Evolutionary conservation across 2,113 vertebrate genomes (phyloP), one percentile per base, ranked within the genome.

Genomic region (Nibea albiflora): DNA sequence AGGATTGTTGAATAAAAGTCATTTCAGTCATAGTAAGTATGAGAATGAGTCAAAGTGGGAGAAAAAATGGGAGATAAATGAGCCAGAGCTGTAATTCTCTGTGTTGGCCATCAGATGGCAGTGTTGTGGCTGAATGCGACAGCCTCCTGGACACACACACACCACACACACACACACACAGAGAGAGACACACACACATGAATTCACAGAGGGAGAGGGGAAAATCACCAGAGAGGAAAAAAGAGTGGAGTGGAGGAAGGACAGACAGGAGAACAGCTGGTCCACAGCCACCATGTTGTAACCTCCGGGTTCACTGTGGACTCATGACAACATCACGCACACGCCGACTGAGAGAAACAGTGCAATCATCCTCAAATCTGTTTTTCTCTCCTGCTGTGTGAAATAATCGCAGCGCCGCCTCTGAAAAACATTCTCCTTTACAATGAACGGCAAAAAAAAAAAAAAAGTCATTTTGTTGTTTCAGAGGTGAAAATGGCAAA

Each of bases 21-120:
- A n/a, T n/a, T n/a, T n/a, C n/a, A n/a, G n/a, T 17, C 1, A 11
- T 14, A 20, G 1, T 28, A n/a, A 60, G 28, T 26, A 20, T 9
- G 53, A 58, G 10, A 58, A n/a, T 60, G 15, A 16, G 12, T 72
- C 16, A 47, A 20, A 47, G 5, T 31, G 56, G 9, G 16, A 14
- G 26, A 50, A 5, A 0, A 31, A 61, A 12, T 2, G 12, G 58
- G 22, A 22, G n/a, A n/a, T n/a, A n/a, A 26, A 26, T 26, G 24
- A 26, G 24, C 24, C 24, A 26, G 24, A 26, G 24, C 0, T 87
- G 87, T 11, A 62, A 15, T 62, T 17, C 2, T 2, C 6, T 0
- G 0, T 0, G 0, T 24, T 72, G 46, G 4, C 89, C 91, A 68
- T 6, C 10, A 81, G 91, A 76, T 78, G 91, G 88, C 80, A 84